Conservation (phyloP, 1,140 invertebrate species). For the Ceratina japonica region DNA sequence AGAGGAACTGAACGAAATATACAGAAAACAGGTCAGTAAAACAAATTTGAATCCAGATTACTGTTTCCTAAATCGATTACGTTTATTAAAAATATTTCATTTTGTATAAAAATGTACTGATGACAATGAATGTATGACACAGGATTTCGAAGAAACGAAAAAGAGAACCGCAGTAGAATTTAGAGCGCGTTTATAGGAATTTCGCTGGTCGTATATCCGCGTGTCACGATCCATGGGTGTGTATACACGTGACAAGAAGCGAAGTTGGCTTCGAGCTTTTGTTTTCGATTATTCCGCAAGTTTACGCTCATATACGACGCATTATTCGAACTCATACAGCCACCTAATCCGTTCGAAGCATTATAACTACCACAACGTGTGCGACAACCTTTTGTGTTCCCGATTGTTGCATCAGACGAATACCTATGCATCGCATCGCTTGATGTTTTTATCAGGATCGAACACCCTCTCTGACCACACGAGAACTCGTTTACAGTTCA, state of each 20-base stretch:
- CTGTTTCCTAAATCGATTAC: no score
- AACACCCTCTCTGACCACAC: neutral
- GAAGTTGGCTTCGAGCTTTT: conserved; percentile 29
- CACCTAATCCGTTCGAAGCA: conserved; percentile 47
- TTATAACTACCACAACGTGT: conserved; percentile 37
- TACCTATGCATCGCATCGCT: conserved; percentile 26
- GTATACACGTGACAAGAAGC: conserved; percentile 3
- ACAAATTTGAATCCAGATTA: no score
- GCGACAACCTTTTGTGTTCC: conserved; percentile 33
- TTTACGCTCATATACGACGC: conserved; percentile 11
- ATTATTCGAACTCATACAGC: conserved; percentile 35
- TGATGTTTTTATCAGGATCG: conserved; percentile 19
- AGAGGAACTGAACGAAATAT: no score
- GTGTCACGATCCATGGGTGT: conserved; percentile 3
- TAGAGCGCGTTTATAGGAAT: conserved; percentile 3
- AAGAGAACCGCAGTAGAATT: no score
- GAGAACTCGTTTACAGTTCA: no score
- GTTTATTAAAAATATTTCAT: no score
- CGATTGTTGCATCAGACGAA: conserved; percentile 40
- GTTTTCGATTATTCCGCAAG: conserved; percentile 40
- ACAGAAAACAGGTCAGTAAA: no score
- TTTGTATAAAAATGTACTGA: no score
- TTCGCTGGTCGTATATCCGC: neutral
- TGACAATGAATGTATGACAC: no score
- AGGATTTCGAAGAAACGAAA: no score